A percentile compares a stretch with the other conserved stretches of the same genome.
Evolutionary conservation across 2,888 invertebrate species (phyloP).

Genomic region (Amiota communis): DNA sequence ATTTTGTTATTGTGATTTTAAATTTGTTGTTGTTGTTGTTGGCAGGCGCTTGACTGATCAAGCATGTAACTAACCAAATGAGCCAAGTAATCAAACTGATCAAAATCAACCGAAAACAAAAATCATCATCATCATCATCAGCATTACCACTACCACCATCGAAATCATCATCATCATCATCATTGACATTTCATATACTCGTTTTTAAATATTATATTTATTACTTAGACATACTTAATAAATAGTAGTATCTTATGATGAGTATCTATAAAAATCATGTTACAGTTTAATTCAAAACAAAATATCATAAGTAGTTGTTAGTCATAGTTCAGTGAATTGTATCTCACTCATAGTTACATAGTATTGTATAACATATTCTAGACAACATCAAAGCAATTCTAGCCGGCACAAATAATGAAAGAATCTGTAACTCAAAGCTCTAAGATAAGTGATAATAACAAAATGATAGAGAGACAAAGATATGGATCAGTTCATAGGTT

Average conservation of each 20-base stretch:
- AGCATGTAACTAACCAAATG: slow-evolving; percentile 49
- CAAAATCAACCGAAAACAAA: slow-evolving; percentile 1
- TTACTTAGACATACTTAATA: no score
- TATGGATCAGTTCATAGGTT: no score
- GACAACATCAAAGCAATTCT: slow-evolving; percentile 3
- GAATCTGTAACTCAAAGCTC: neutral
- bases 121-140: neutral
- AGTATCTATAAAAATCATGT: neutral
- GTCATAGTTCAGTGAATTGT: slow-evolving; percentile 1
- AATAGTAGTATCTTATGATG: no score
- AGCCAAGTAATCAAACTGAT: slow-evolving; percentile 48
- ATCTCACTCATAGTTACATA: no score
- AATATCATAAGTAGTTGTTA: neutral
- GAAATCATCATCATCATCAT: no score
- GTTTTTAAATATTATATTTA: no score
- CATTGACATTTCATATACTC: no score
- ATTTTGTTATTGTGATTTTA: no score
- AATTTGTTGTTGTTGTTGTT: slow-evolving; percentile 2
- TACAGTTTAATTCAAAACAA: neutral
- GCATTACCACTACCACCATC: no score
- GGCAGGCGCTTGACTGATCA: slow-evolving; percentile 45
- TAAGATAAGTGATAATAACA: no score
- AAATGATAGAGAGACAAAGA: no score
- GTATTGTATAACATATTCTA: no score
- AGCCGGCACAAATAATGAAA: neutral